A percentile compares a stretch with the other conserved stretches of the same genome.
Conservation (phyloP, 2,797 vertebrate genomes). For the Sparidentex hasta region DNA sequence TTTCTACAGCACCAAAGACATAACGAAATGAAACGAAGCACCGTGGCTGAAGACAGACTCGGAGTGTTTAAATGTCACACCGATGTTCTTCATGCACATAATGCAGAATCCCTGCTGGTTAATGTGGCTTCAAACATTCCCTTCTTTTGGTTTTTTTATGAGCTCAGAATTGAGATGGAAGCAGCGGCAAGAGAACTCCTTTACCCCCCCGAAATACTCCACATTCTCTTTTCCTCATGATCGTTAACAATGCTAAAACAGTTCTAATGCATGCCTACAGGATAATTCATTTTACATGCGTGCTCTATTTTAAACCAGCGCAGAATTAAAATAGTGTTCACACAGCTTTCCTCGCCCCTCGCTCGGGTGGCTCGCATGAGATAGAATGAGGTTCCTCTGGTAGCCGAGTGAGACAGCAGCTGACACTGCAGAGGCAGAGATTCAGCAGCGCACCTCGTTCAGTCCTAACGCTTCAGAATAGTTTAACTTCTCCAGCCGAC, state of each 20-base stretch:
- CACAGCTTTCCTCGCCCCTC: constrained; percentile 13
- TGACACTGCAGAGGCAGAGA: constrained; percentile 74
- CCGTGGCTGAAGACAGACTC: constrained; percentile 24
- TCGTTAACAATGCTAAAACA: constrained; percentile 17
- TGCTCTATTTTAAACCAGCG: constrained; percentile 46
- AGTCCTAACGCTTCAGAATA: constrained; percentile 75
- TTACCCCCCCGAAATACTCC: constrained; percentile 18
- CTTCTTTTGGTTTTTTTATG: constrained; percentile 66
- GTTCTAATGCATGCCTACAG: constrained; percentile 26
- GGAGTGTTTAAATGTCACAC: constrained; percentile 51
- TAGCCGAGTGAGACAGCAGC: constrained; percentile 68
- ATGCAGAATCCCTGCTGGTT: constrained; percentile 53
- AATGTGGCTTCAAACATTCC: constrained; percentile 61
- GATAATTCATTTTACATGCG: constrained; percentile 42
- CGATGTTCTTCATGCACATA: constrained; percentile 37
- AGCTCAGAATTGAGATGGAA: constrained; percentile 37
- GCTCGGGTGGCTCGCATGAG: constrained; percentile 56
- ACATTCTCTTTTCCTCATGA: constrained; percentile 19
- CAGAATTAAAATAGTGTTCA: constrained; percentile 42
- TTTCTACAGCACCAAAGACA: constrained; percentile 10
- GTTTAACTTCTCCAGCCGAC: constrained; percentile 78
- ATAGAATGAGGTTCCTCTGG: constrained; percentile 60
- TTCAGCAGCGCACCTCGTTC: constrained; percentile 61
- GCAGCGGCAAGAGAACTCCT: constrained; percentile 17
- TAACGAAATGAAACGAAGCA: constrained; percentile 1